Evolutionary conservation across 2,888 invertebrate genomes (phyloP), one percentile per base, ranked within the genome.

Genomic region (Chaetoderma sp.): DNA sequence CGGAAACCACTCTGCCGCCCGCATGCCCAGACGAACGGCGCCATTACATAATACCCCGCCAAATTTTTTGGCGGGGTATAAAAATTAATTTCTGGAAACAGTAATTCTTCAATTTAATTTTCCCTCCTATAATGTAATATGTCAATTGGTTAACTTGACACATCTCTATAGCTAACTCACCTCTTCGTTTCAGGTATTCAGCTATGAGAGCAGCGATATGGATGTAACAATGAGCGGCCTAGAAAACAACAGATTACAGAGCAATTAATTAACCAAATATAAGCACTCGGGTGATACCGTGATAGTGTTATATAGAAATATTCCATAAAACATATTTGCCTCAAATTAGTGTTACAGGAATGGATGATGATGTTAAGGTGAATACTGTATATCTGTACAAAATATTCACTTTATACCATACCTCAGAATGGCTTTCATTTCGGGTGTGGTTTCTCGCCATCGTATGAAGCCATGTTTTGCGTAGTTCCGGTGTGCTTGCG

Each of bases 151-250:
- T n/a, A n/a, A n/a, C n/a, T n/a, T n/a, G n/a, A n/a, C n/a, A n/a
- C n/a, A n/a, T n/a, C n/a, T n/a, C n/a, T n/a, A n/a, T n/a, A 5
- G 23, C 5, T n/a, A n/a, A 50, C 82, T 74, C 68, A 87, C 88
- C 88, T 82, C 86, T 83, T 70, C 94, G 93, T 65, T 84, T 86
- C 57, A 98, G 88, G 87, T 96, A 97, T 85, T 97, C 96, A 0
- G 96, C 94, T 89, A 97, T 95, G 30, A 98, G 89, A 0, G 97
- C 98, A 4, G 96, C 95, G 74, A 97, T 95, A 84, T 98, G 98
- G 0, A 97, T 89, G 84, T 95, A 94, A 83, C 95, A 95, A 84
- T 96, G 95, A 81, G 96, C 96, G 44, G 96, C 96, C 90, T 93
- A 84, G 60, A 82, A 79, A 64, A 60, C n/a, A n/a, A n/a, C n/a